Base-by-base conservation (phyloP, 2,888 invertebrate genomes). In the Synanthedon formicaeformis region DNA sequence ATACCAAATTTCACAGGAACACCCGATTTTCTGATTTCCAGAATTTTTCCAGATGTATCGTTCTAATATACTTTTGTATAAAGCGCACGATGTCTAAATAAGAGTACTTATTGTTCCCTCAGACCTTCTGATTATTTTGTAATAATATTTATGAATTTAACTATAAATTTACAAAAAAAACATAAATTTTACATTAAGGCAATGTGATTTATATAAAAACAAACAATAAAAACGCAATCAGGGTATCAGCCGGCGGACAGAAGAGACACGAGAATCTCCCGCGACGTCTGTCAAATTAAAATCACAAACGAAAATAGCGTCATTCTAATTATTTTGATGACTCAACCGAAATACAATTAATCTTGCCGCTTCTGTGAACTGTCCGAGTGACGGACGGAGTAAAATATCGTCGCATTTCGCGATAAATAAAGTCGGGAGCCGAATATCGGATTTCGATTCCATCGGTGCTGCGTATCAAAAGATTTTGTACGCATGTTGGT, bases 281-380 rank as follows among this genome's bases (percentile, higher is more conserved):
- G 84, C 86, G 84, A 84, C 87, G 87, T 81, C 82, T 86, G 87
- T 87, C 87, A 86, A 85, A 86, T 86, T 86, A 86, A 81, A 84
- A 85, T 83, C 85, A 80, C 76, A 81, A 79, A 83, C 86, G 77
- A 83, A 84, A 87, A 87, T 87, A 87, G 85, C 86, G 81, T 83
- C 81, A 86, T 87, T 86, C 86, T 86, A 86, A 87, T 87, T 87
- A 87, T 87, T 86, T 86, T 86, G 87, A 86, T 87, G 86, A 86
- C 81, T 87, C 87, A 86, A 85, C 79, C 75, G 84, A 82, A 85
- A 86, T 85, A 87, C 87, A 87, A 87, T 87, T 85, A 87, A 87
- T 87, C 86, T 87, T 82, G 79, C 78, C 73, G 78, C 74, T 86
- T 85, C 86, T 82, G 81, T 85, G 86, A 87, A 86, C 86, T 87